Base-by-base conservation (phyloP, 1,140 invertebrate genomes). In the Brachystomella parvula region DNA sequence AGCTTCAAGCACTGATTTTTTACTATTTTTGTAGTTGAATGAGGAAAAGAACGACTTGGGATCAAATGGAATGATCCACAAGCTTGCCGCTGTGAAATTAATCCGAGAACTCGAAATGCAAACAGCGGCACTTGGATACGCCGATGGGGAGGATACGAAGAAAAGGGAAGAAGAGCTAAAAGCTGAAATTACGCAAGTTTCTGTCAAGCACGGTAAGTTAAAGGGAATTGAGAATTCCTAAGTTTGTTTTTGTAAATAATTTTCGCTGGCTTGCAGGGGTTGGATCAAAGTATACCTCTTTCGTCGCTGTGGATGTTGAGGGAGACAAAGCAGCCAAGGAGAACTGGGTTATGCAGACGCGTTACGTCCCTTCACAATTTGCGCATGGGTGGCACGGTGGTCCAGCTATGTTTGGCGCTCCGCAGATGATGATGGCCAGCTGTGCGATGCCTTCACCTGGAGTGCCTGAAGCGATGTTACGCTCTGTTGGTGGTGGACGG, bases 41-140 rank as follows among this genome's bases (percentile, higher is more conserved):
- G 49, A 21, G 56, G 67, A 49, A 19, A 47, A 66, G 21, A 66
- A 69, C 29, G 39, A 63, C 6, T 15, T 70, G 0, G 65, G 61
- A 1, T 30, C 56, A 19, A 71, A 64, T 12, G 63, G 59, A n/a
- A 68, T 69, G 61, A 30, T 73, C n/a, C 69, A 65, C 31, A 63
- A 65, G 29, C 60, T 75, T 44, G 71, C 74, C n/a, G 71, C 68
- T 3, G 61, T 68, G 0, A 75, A 74, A 63, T 32, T 72, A 15
- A 68, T 75, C 2, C 58, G 72, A 65, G 74, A 73, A 44, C 47
- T 75, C 44, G 73, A 75, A 66, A 35, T 72, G 24, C 60, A 72
- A 47, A 35, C 64, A 15, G 57, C 61, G 1, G 59, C 0, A 1
- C 6, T 21, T 26, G 28, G 24, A 35, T 26, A 47, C 19, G n/a